Evolutionary conservation across 2,113 vertebrate species (phyloP), one percentile per base, ranked within the genome.

Genomic region (Meriones unguiculatus): DNA sequence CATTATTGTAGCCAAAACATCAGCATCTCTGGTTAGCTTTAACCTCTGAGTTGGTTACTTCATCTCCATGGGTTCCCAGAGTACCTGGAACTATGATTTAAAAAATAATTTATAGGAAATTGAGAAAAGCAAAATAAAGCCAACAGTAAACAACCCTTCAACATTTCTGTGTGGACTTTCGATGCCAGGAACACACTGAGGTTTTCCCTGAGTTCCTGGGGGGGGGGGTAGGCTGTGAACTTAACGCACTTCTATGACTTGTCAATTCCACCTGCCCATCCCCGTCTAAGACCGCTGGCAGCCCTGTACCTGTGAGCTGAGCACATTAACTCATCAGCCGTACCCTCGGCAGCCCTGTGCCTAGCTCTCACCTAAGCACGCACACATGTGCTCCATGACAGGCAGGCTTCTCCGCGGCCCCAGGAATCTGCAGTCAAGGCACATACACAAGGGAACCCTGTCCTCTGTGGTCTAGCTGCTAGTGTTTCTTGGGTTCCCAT

Each of bases 301-400:
- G 14, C 20, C 17, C 8, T 32, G 8, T 7, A 18, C 6, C 4
- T 2, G 9, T 20, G 30, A 30, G 38, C 7, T 32, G 41, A 38
- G 9, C 41, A 50, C 38, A 32, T 86, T 64, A 67, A 18, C 62
- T 32, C 3, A 0, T 7, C 11, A 22, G 84, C 10, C 13, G 17
- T 50, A 7, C 17, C 41, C 18, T 57, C 52, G 20, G 28, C 52
- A 80, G 30, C 17, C 22, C 14, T 7, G 22, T 20, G 13, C 67
- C 52, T 46, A 18, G 7, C 32, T 52, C n/a, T 59, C 25, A 1
- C 52, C 18, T 50, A 30, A 81, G 22, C 41, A 59, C 46, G 32
- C 41, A 67, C 1, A 0, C 32, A 28, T 20, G 2, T 5, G 0
- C 24, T n/a, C 5, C 24, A 3, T 78, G 28, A 85, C 4, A 59